Evolutionary conservation across 2,113 vertebrate species (phyloP).

Genomic region (Gasterosteus nipponicus): DNA sequence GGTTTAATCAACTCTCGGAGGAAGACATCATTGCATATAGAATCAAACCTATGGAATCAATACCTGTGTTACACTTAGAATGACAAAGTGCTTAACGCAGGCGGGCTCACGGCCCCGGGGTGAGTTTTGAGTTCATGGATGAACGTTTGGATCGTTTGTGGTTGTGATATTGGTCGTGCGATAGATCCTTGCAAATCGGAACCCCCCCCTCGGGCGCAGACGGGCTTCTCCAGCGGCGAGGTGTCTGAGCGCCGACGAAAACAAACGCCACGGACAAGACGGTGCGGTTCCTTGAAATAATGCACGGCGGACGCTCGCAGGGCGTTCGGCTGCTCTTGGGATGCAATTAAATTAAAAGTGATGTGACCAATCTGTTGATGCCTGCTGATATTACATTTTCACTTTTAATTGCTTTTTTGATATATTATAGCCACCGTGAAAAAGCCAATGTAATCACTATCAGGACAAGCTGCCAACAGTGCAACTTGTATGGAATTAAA

Average conservation of each 20-base stretch:
- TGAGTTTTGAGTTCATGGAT: conserved; percentile 61
- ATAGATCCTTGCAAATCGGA: conserved; percentile 52
- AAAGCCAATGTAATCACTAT: conserved; percentile 47
- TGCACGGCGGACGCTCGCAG: conserved; percentile 11
- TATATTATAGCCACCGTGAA: conserved; percentile 37
- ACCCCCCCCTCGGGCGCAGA: conserved; percentile 37
- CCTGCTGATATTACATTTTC: conserved; percentile 65
- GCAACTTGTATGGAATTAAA: conserved; percentile 39
- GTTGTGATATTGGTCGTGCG: conserved; percentile 58
- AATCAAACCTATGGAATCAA: conserved; percentile 84
- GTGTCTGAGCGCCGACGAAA: conserved; percentile 45
- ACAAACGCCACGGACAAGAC: conserved; percentile 16
- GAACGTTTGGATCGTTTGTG: conserved; percentile 52
- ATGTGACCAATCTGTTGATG: conserved; percentile 46
- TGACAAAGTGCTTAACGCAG: conserved; percentile 76
- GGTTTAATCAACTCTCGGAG: conserved; percentile 82
- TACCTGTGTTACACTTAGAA: conserved; percentile 80
- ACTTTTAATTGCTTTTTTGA: conserved; percentile 62
- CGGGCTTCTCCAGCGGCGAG: conserved; percentile 49
- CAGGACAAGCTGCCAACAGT: conserved; percentile 29
- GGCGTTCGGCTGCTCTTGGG: conserved; percentile 19
- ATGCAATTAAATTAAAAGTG: conserved; percentile 62
- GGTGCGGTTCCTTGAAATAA: conserved; percentile 48
- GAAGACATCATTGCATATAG: conserved; percentile 82
- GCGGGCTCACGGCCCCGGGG: conserved; percentile 62